Percentiles rank a stretch among this genome's conserved stretches.
These are phyloP conservation scores for Phalangium opilio DNA, from an alignment of 2,888 invertebrate genomes.

Conservation along the genomic window DNA sequence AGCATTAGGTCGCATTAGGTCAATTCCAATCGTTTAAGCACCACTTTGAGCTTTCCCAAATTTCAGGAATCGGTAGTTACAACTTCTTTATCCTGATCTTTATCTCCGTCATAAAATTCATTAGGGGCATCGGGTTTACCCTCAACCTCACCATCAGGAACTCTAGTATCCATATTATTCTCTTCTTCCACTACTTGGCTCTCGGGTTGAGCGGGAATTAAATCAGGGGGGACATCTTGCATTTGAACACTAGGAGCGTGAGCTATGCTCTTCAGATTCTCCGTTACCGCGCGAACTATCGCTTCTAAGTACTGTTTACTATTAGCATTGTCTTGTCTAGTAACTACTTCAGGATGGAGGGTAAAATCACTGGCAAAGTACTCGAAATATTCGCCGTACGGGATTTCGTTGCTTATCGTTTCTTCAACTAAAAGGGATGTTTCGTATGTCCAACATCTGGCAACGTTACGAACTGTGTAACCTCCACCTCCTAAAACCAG, in stretches of 20 bases:
- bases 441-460: constrained; percentile 97
- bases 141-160: constrained; percentile 53
- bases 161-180: constrained; percentile 63
- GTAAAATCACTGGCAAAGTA: constrained; percentile 96
- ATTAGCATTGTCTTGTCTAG: constrained; percentile 75
- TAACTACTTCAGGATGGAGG: constrained; percentile 80
- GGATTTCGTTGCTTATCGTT: constrained; percentile 82
- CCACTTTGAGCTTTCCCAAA: not conserved
- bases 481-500: constrained; percentile 69
- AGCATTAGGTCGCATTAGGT: too few species aligned
- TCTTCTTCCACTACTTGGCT: constrained; percentile 55
- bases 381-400: constrained; percentile 88
- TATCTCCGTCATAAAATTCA: constrained; percentile 79
- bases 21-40: too few species aligned
- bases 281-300: constrained; percentile 57
- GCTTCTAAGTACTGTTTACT: constrained; percentile 82
- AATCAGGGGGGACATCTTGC: constrained; percentile 82
- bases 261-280: constrained; percentile 33
- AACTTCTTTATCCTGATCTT: constrained; percentile 59
- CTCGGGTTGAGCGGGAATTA: constrained; percentile 36
- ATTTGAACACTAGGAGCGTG: constrained; percentile 62
- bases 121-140: constrained; percentile 52
- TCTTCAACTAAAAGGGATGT: constrained; percentile 87
- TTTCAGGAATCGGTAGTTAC: constrained; percentile 3
- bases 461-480: constrained; percentile 91